Base-by-base conservation (phyloP, 1,140 invertebrate species). In the Drosophila prosaltans region DNA sequence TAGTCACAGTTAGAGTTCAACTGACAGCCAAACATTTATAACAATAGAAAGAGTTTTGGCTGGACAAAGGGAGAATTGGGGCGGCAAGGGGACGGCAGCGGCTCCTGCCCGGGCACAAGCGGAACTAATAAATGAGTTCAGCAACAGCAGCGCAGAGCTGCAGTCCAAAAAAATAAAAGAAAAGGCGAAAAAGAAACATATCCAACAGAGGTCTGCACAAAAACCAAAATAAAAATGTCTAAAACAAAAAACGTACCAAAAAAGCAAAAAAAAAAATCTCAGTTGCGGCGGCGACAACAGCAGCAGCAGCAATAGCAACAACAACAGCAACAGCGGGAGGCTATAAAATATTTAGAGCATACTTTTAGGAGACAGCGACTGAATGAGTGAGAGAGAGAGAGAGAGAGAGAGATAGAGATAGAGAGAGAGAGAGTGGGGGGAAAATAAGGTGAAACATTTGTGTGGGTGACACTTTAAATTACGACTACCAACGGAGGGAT, bases 41-140 rank as follows among this genome's bases (percentile, higher is more conserved):
- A 86, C 83, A 82, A 86, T 86, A 75, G 63, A 63, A 16, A 60
- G 48, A 65, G 43, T 28, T 11, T 21, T 36, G 41, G 11, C 30
- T 16, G n/a, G 8, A 24, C 40, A 26, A 55, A 48, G 45, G 16
- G 16, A 68, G 67, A 21, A 21, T 26, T 40, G 10, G 36, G 36
- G 10, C 45, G 16, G 16, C 4, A 24, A 36, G 24, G 9, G 21
- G 16, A 30, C 48, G 41, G 30, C n/a, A 26, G 45, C 39, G 32
- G 54, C 59, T 39, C 16, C 43, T 28, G 63, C 48, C 54, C 54
- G 65, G 64, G 82, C 57, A 71, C 55, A 58, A 73, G 41, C 83
- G 77, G 83, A 83, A 86, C 83, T 88, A 86, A 86, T 86, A 86
- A 88, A 86, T 86, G 83, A 88, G 83, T 88, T 80, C 80, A 78